Evolutionary conservation across 2,888 invertebrate genomes (phyloP), one percentile per base, ranked within the genome.

Genomic region (Galerucella nymphaeae): DNA sequence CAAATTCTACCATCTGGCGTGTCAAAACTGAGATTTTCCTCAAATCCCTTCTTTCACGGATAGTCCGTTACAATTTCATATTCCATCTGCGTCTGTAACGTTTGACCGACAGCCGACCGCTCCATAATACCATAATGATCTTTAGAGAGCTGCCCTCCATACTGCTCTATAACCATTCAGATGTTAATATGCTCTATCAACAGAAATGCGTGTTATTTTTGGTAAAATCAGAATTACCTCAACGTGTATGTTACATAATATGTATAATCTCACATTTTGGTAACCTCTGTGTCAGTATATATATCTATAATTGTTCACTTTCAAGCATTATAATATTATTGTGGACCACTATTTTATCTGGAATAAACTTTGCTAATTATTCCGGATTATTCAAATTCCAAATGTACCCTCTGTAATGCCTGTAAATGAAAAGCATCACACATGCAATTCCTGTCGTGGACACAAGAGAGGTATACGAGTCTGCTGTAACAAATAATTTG

Each of bases 41-140:
- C 55, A 69, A 69, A 63, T 69, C 69, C n/a, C 20, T 69, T 63
- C 63, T 63, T 69, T 69, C 53, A 62, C 62, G 62, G 58, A 67
- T 69, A 62, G 62, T 62, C 63, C 45, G 20, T 30, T 16, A 41
- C 23, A 42, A 67, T 67, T 59, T 59, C 16, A 58, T n/a, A 67
- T 67, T 67, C 66, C n/a, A 42, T 23, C 13, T 30, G 58, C 59
- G 59, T 67, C 66, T 6, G 48, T 11, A 59, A 58, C 59, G 58
- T 48, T 61, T 67, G 66, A 67, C 66, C 59, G 58, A 59, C 66
- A 67, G 16, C 30, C 45, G 58, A 67, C 66, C 48, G 59, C 23
- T 58, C 48, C 59, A 67, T 67, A 55, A 67, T 67, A 59, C 38
- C 61, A 41, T 3, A n/a, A 38, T 41, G 61, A 61, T 30, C 58